These are phyloP conservation scores for Platyscelio sp. DNA, from an alignment of 2,888 invertebrate genomes.

Conservation along the genomic window DNA sequence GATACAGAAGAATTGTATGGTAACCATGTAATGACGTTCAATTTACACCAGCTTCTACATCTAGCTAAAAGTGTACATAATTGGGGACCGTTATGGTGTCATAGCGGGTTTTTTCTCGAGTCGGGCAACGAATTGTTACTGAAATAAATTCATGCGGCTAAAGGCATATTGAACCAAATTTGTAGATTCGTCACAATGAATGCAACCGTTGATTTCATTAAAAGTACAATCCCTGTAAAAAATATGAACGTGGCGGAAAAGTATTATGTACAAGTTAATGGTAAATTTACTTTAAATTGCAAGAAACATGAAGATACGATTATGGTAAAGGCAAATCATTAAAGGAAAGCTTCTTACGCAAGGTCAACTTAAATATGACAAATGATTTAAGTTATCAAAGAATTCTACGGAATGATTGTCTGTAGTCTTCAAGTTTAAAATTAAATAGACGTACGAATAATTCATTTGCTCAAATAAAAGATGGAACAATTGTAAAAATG, in stretches of 20 bases:
- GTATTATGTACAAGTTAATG: background rate
- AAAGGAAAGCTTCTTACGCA: background rate
- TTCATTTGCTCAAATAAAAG: slow-evolving; percentile 4
- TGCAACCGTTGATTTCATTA: background rate
- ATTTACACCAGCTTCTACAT: slow-evolving; percentile 59
- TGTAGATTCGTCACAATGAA: slow-evolving; percentile 3
- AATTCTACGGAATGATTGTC: background rate
- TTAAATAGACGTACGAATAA: background rate
- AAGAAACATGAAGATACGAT: background rate
- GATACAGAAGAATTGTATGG: slow-evolving; percentile 30
- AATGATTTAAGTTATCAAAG: too few species aligned
- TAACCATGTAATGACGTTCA: slow-evolving; percentile 32
- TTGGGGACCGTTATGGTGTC: slow-evolving; percentile 52
- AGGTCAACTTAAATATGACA: too few species aligned
- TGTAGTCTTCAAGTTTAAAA: background rate
- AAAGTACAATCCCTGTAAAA: background rate
- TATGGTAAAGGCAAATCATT: background rate
- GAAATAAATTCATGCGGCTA: slow-evolving; percentile 31
- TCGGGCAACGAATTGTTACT: slow-evolving; percentile 34
- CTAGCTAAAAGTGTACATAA: slow-evolving; percentile 50
- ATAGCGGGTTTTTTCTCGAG: slow-evolving; percentile 53
- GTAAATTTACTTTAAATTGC: background rate
- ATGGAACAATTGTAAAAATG: background rate
- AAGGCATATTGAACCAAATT: slow-evolving; percentile 15
- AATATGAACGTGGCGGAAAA: background rate